These are phyloP conservation scores for Anorthoa munda DNA, from an alignment of 2,888 invertebrate genomes.

Conservation along the genomic window DNA sequence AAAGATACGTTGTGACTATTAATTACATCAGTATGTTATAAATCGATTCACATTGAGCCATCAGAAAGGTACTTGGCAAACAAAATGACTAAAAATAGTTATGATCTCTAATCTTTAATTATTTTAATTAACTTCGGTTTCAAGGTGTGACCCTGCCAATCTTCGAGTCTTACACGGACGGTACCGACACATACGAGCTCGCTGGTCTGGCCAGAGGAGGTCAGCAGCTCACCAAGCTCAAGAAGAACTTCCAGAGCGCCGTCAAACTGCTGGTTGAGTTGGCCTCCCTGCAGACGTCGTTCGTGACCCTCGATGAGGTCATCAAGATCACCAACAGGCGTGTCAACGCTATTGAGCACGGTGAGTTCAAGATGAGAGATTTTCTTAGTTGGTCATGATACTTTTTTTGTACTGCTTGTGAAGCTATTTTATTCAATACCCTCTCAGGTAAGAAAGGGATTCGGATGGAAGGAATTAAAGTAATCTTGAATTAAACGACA, in stretches of 20 bases:
- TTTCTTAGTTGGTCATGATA: no score
- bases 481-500: no score
- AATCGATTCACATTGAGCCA: no score
- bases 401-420: no score
- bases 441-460: no score
- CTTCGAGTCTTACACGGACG: conserved; percentile 98
- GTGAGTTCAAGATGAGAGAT: conserved; percentile 84
- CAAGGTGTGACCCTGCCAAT: conserved; percentile 98
- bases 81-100: neutral
- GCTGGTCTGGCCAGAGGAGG: conserved; percentile 99
- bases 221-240: conserved; percentile 98
- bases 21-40: no score
- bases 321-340: conserved; percentile 99
- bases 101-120: neutral
- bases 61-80: no score
- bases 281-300: conserved; percentile 99
- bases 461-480: no score
- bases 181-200: conserved; percentile 98
- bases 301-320: conserved; percentile 99
- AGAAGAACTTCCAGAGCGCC: conserved; percentile 99
- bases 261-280: conserved; percentile 98
- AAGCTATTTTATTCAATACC: no score
- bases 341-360: conserved; percentile 99
- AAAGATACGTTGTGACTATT: no score
- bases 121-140: conserved; percentile 50